A percentile compares a stretch with the other conserved stretches of the same genome.
phyloP scores from a whole-genome alignment of 2,113 vertebrate species.

The Desmodus rotundus region DNA sequence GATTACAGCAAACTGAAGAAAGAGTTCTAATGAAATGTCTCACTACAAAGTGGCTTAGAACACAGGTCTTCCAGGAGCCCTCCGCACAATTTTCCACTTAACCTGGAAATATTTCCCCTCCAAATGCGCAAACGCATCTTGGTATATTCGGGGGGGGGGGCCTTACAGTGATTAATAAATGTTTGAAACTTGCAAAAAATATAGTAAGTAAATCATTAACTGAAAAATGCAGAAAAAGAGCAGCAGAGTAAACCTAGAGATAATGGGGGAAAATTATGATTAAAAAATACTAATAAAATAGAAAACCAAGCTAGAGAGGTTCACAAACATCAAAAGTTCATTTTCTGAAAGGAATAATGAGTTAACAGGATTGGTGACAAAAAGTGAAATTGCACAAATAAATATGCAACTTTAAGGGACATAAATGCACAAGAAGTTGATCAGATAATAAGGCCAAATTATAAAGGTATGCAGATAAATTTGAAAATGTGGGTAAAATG shows the following conservation, averaged over 20 bases:
- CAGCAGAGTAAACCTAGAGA: neutral
- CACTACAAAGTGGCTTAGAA: too few species aligned
- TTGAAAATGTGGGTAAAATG: neutral
- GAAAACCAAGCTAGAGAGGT: neutral
- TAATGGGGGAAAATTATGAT: neutral
- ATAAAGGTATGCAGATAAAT: neutral
- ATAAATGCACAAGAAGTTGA: neutral
- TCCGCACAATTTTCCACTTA: too few species aligned
- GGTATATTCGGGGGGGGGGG: too few species aligned
- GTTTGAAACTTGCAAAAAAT: neutral
- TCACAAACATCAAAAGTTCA: neutral
- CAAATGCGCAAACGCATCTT: too few species aligned
- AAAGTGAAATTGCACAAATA: neutral
- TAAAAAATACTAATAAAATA: neutral
- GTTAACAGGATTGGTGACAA: neutral
- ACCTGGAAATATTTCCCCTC: too few species aligned
- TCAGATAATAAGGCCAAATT: neutral
- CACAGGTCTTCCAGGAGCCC: too few species aligned
- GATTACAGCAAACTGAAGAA: too few species aligned
- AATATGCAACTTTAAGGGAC: neutral
- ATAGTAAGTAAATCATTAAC: neutral
- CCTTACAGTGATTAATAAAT: too few species aligned
- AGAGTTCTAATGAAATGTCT: too few species aligned
- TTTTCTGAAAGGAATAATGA: constrained; percentile 2
- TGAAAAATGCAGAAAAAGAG: neutral